Conservation (phyloP, 2,113 vertebrate species). For the Myodes glareolus region DNA sequence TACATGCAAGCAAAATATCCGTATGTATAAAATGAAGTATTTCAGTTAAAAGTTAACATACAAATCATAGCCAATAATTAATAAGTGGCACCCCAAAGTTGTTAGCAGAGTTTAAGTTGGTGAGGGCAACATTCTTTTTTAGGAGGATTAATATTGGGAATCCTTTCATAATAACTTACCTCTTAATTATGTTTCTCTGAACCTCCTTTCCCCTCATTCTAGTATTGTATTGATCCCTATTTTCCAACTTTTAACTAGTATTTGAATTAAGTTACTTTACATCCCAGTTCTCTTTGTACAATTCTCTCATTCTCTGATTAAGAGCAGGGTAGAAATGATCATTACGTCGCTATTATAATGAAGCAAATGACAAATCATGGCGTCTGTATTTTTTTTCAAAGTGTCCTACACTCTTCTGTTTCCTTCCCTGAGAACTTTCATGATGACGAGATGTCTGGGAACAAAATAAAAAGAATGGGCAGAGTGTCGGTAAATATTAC, state of each 20-base stretch:
- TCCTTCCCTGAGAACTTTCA: background rate
- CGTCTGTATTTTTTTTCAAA: background rate
- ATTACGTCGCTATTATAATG: background rate
- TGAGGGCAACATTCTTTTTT: background rate
- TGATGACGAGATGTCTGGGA: background rate
- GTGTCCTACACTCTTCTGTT: background rate
- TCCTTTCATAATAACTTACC: background rate
- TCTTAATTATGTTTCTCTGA: constrained; percentile 17
- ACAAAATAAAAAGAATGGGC: background rate
- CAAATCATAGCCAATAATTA: background rate
- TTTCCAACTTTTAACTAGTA: constrained; percentile 41
- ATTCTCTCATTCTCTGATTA: constrained; percentile 29
- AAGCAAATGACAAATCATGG: background rate
- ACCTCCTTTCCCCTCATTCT: background rate
- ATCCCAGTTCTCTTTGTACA: background rate
- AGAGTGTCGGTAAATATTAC: background rate
- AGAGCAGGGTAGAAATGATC: background rate
- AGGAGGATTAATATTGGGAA: background rate
- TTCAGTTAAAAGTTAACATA: background rate
- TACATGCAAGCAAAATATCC: background rate
- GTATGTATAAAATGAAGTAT: background rate
- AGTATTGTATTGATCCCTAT: background rate
- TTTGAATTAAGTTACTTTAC: constrained; percentile 29
- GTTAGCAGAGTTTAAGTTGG: constrained; percentile 13
- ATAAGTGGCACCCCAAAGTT: background rate